Percentiles rank a stretch among this genome's conserved stretches.
Evolutionary conservation across 2,888 invertebrate genomes (phyloP).

Genomic region (Clitarchus hookeri): DNA sequence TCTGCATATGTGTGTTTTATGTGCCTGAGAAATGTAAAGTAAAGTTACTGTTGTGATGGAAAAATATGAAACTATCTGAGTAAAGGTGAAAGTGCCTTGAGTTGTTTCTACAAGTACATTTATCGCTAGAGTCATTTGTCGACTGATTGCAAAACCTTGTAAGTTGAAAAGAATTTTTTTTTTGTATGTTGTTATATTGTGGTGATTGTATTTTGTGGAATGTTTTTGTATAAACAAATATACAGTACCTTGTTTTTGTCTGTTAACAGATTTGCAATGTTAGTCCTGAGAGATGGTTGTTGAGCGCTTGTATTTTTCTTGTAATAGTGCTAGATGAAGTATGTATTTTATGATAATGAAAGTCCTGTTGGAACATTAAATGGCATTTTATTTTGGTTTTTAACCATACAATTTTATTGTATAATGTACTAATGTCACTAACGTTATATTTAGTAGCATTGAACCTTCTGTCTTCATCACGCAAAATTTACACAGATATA

Average conservation of each 20-base stretch:
- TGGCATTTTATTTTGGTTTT: background rate
- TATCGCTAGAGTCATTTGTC: background rate
- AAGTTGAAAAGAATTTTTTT: background rate
- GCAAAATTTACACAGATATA: too few relatives aligned
- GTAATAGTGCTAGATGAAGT: background rate
- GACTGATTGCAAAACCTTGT: background rate
- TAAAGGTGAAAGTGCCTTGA: background rate
- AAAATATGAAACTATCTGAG: background rate
- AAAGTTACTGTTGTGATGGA: background rate
- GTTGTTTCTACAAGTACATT: background rate
- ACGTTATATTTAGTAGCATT: too few relatives aligned
- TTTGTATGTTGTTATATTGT: background rate
- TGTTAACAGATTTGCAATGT: background rate
- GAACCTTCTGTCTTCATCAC: too few relatives aligned
- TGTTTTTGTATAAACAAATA: background rate
- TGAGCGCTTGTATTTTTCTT: background rate
- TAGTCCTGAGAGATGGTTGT: background rate
- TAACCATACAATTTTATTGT: background rate
- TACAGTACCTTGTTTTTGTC: background rate
- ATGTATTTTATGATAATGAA: conserved; percentile 2
- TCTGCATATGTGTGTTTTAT: too few relatives aligned
- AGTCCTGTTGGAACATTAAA: background rate
- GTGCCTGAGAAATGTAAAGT: too few relatives aligned
- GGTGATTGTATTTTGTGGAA: conserved; percentile 11
- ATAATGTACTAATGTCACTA: too few relatives aligned